Conservation (phyloP, 2,113 vertebrate species). For the Cathartes aura region DNA sequence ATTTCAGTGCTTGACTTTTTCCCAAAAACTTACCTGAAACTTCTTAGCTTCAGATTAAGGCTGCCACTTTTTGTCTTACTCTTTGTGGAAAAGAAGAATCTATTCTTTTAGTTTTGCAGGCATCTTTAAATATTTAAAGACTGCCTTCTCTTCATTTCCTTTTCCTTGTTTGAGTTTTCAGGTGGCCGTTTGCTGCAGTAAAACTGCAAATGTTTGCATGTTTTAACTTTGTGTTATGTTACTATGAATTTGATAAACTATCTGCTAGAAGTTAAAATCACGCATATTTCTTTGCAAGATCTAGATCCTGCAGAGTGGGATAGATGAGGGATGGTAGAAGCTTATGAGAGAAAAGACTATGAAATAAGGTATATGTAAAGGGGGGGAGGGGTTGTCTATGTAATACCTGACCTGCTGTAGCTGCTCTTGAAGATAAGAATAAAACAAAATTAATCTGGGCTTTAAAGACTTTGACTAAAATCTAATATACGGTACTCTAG, state of each 20-base stretch:
- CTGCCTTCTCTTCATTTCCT: not conserved
- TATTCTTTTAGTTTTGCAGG: not conserved
- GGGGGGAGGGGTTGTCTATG: not conserved
- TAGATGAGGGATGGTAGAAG: not conserved
- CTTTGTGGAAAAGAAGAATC: not conserved
- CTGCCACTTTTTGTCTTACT: not conserved
- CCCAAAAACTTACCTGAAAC: not conserved
- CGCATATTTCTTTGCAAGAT: not conserved
- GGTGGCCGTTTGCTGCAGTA: not conserved
- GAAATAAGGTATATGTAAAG: not conserved
- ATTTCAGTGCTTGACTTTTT: not conserved
- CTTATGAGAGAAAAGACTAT: not conserved
- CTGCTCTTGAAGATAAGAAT: conserved; percentile 21
- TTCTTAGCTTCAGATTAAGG: not conserved
- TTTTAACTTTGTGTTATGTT: not conserved
- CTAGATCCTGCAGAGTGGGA: not conserved
- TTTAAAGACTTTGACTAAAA: not conserved
- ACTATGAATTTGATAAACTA: not conserved
- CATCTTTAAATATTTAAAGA: not conserved
- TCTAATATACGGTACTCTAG: not conserved
- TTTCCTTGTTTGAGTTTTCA: not conserved
- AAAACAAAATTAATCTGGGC: not conserved
- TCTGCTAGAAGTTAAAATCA: not conserved
- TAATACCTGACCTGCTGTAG: not conserved
- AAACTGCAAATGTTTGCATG: not conserved